phyloP scores from a whole-genome alignment of 2,113 vertebrate genomes.

The Corythornis vintsioides region DNA sequence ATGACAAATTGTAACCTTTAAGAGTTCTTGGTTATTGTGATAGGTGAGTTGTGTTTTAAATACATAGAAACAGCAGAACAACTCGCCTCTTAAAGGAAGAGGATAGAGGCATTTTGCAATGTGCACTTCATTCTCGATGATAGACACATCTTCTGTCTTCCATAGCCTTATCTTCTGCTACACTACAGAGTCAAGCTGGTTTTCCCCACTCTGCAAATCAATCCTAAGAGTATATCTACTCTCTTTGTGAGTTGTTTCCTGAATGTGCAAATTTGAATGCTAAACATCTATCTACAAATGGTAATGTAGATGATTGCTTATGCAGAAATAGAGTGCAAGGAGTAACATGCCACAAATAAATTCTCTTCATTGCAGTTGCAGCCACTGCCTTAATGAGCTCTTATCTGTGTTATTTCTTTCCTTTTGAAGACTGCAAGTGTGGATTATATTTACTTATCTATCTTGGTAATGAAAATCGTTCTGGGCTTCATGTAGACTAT shows the following conservation, averaged over 20 bases:
- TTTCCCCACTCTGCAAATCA: neutral
- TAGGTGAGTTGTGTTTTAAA: neutral
- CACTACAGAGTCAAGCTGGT: neutral
- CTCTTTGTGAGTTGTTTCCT: neutral
- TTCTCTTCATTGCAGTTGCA: neutral
- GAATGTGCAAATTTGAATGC: neutral
- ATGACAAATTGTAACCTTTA: neutral
- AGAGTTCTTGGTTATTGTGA: neutral
- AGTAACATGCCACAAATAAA: neutral
- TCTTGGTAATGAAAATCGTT: neutral
- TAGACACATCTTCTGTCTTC: neutral
- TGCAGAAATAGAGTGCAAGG: neutral
- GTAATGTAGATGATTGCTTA: neutral
- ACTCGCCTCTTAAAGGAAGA: neutral
- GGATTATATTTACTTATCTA: neutral
- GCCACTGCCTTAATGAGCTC: neutral
- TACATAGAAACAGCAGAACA: neutral
- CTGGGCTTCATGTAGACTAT: neutral
- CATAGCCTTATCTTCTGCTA: neutral
- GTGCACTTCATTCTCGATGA: rapidly evolving
- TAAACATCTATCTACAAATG: neutral
- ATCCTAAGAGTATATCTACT: neutral
- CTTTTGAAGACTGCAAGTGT: neutral
- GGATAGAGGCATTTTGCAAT: neutral
- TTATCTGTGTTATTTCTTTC: neutral